A percentile compares a stretch with the other conserved stretches of the same genome.
These are phyloP conservation scores for Zalophus californianus DNA, from an alignment of 2,797 vertebrate species.

Conservation along the genomic window DNA sequence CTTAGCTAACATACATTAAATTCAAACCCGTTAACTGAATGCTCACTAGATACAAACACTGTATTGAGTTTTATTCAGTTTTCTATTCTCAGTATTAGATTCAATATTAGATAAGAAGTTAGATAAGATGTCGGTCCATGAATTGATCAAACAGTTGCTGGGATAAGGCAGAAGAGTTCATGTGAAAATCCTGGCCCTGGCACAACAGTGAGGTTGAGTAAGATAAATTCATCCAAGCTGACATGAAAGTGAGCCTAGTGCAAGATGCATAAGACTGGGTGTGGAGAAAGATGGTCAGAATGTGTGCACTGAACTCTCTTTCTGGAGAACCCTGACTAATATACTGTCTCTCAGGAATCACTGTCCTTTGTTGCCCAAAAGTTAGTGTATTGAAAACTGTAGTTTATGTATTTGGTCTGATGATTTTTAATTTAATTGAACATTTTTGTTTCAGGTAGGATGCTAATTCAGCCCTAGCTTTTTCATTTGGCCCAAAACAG, in stretches of 20 bases:
- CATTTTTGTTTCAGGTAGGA: neutral
- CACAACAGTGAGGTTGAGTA: neutral
- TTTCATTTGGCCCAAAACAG: neutral
- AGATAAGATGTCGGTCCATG: neutral
- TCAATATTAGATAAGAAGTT: neutral
- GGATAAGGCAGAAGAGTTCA: neutral
- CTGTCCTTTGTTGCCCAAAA: neutral
- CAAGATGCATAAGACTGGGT: neutral
- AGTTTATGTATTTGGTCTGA: neutral
- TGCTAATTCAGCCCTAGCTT: neutral
- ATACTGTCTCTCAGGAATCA: neutral
- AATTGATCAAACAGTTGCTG: neutral
- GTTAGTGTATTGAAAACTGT: neutral
- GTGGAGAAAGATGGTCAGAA: neutral
- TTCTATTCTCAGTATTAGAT: neutral
- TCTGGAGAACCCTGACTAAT: neutral
- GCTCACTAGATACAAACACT: neutral
- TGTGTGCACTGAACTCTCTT: neutral
- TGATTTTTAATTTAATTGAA: neutral
- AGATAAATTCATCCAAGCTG: neutral
- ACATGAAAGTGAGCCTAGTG: neutral
- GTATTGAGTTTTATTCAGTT: slow-evolving; percentile 7
- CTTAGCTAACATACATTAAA: neutral
- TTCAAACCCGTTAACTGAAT: slow-evolving; percentile 1
- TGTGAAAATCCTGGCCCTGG: neutral